Evolutionary conservation across 1,140 invertebrate species (phyloP).

Genomic region (Drosophila triauraria): DNA sequence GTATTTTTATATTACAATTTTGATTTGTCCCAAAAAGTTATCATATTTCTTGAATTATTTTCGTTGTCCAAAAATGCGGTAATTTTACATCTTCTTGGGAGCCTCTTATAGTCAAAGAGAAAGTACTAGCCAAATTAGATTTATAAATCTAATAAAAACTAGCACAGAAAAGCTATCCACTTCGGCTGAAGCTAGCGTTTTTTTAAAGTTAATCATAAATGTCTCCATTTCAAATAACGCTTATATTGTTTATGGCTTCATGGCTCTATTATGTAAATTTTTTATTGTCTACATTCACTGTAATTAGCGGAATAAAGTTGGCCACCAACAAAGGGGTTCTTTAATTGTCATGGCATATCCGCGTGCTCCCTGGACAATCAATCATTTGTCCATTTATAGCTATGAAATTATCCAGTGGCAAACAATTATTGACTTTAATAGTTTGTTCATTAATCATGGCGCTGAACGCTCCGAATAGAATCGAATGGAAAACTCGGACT

Average conservation of each 20-base stretch:
- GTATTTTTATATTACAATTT: no score
- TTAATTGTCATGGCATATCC: conserved; percentile 14
- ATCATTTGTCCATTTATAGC: conserved; percentile 40
- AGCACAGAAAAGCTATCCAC: no score
- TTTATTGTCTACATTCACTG: conserved; percentile 41
- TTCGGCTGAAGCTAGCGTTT: no score
- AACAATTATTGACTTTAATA: conserved; percentile 61
- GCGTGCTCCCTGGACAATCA: conserved; percentile 19
- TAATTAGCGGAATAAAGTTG: conserved; percentile 57
- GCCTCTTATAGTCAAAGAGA: no score
- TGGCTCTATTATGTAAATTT: conserved; percentile 10
- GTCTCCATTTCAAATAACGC: conserved; percentile 18
- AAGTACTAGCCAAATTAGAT: no score
- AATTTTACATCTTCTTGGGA: no score
- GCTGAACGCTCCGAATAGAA: background rate
- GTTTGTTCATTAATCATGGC: conserved; percentile 47
- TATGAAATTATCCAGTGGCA: conserved; percentile 40
- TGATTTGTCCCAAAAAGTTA: no score
- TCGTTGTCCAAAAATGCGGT: no score
- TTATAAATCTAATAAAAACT: no score
- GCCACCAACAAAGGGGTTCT: background rate
- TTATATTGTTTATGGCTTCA: conserved; percentile 23
- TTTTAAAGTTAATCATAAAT: background rate
- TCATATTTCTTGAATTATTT: no score
- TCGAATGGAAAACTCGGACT: conserved; percentile 14